Base-by-base conservation (phyloP, 2,797 vertebrate genomes). In the Sparus aurata region DNA sequence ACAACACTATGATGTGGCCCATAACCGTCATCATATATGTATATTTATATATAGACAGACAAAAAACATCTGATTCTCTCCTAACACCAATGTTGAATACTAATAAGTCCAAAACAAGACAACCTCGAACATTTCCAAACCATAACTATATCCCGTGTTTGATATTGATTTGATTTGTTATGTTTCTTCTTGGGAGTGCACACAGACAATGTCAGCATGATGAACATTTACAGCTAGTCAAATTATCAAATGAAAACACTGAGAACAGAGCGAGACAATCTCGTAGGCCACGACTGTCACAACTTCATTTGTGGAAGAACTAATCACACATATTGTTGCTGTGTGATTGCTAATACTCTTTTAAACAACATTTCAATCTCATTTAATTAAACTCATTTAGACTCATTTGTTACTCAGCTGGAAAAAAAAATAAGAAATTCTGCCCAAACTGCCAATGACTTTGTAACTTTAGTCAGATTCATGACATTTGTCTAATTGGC, bases 291-390 rank as follows among this genome's bases (percentile, higher is more conserved):
- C 10, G 17, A 20, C 17, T 38, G 34, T 46, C 49, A 34, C 34
- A 13, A 18, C 16, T 53, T 50, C 13, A 11, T 74, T 64, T 64
- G 53, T 13, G 6, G 12, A 41, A 54, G 10, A 46, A 58, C 30
- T 55, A 41, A 66, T 57, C 34, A 62, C 41, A 30, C 5, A 46
- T 68, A 5, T 30, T 55, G n/a, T 25, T 61, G 60, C 11, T 17
- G 18, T 53, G 67, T 17, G 47, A 75, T 38, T 8, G 23, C 34
- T 55, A 70, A 59, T 55, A 22, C 45, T 18, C 12, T 25, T 22
- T 49, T 30, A 34, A 53, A 59, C 49, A 75, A 70, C 20, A 73
- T 73, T 72, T 68, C 47, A 66, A 4, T 75, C 49, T 77, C 23
- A 45, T 52, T 70, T 61, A 65, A 65, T 65, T 77, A 54, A 64